A percentile compares a stretch with the other conserved stretches of the same genome.
phyloP scores from a whole-genome alignment of 2,888 invertebrate genomes.

The Nasonovia ribisnigri region DNA sequence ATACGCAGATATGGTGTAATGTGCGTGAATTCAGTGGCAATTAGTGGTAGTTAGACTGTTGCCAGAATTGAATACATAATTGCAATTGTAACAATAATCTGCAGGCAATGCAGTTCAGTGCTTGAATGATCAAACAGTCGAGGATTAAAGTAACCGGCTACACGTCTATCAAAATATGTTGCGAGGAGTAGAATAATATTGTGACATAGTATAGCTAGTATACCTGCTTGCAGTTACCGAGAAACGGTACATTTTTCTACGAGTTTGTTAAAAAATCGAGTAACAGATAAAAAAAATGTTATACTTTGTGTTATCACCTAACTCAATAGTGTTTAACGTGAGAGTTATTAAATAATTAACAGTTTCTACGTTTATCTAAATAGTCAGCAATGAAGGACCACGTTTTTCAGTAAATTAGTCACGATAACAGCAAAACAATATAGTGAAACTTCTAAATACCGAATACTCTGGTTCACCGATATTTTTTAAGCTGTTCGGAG shows the following conservation, averaged over 20 bases:
- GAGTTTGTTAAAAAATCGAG: neutral
- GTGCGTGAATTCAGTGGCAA: neutral
- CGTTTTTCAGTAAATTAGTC: too few relatives aligned
- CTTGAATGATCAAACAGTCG: neutral
- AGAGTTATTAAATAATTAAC: neutral
- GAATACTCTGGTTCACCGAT: too few relatives aligned
- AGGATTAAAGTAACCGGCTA: neutral
- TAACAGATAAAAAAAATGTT: neutral
- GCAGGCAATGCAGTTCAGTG: neutral
- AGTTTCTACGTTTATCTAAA: neutral
- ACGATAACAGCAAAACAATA: neutral
- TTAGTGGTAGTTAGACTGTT: neutral
- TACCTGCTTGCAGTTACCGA: too few relatives aligned
- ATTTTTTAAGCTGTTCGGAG: too few relatives aligned
- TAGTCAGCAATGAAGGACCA: neutral
- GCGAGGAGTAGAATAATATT: neutral
- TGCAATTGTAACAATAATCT: neutral
- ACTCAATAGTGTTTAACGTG: neutral
- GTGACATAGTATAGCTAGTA: neutral
- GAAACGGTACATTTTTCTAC: neutral
- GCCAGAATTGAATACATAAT: neutral
- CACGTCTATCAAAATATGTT: neutral
- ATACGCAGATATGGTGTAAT: neutral
- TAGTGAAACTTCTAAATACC: too few relatives aligned
- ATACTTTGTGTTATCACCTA: neutral